These are phyloP conservation scores for Merodon equestris DNA, from an alignment of 2,888 invertebrate genomes.

Conservation along the genomic window DNA sequence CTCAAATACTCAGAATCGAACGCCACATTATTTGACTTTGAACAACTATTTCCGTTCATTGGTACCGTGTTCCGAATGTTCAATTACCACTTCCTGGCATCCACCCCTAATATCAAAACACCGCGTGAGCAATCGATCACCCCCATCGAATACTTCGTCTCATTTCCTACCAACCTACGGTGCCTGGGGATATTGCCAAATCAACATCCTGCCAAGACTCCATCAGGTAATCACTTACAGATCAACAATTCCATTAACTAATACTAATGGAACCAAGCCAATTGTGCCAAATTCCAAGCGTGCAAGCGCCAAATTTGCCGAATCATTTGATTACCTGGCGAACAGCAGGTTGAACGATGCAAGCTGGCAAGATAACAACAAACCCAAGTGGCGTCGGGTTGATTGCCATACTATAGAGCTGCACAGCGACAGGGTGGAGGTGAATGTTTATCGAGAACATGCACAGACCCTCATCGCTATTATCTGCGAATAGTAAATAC, in stretches of 20 bases:
- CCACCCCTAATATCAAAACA: conserved; percentile 38
- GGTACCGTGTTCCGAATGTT: conserved; percentile 14
- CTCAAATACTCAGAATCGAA: conserved; percentile 4
- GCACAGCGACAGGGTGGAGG: no score
- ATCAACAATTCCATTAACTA: conserved; percentile 40
- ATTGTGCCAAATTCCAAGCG: conserved; percentile 37
- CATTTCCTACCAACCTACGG: no score
- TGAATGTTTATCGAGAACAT: not conserved
- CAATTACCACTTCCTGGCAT: conserved; percentile 25
- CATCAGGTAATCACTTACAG: conserved; percentile 1
- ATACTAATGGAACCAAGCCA: conserved; percentile 1
- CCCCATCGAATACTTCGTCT: conserved; percentile 24
- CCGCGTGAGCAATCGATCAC: conserved; percentile 33
- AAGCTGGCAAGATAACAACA: not conserved
- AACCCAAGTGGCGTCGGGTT: no score
- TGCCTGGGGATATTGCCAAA: not conserved
- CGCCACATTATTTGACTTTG: not conserved
- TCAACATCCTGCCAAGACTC: not conserved
- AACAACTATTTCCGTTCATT: conserved; percentile 10
- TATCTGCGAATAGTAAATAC: conserved; percentile 22
- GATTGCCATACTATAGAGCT: no score
- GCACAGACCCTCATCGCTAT: conserved; percentile 4
- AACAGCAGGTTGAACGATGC: not conserved
- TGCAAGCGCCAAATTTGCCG: conserved; percentile 14
- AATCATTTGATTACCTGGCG: conserved; percentile 25